A percentile compares a stretch with the other conserved stretches of the same genome.
phyloP scores from a whole-genome alignment of 2,888 invertebrate genomes.

The Dioctria rufipes region DNA sequence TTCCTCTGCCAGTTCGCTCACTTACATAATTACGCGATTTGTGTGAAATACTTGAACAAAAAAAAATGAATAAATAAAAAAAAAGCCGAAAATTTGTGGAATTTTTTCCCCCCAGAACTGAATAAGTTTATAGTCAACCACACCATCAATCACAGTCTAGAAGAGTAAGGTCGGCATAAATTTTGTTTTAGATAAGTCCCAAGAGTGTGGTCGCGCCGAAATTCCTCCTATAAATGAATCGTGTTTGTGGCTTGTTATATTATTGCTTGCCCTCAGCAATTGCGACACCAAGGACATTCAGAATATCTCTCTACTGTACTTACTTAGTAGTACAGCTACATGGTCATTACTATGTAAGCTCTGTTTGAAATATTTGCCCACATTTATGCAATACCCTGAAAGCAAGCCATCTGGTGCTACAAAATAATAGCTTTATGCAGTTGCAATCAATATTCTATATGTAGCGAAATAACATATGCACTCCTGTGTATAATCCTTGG shows the following conservation, averaged over 20 bases:
- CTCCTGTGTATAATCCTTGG: neutral
- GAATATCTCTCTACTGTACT: neutral
- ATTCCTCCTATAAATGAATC: neutral
- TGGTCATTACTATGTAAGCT: neutral
- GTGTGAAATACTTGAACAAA: neutral
- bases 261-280: neutral
- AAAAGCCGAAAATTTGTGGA: neutral
- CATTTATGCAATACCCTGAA: neutral
- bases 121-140: neutral
- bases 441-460: constrained; percentile 29
- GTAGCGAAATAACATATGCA: neutral
- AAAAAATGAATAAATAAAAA: neutral
- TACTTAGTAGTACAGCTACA: neutral
- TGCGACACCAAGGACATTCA: neutral
- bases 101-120: neutral
- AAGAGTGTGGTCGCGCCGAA: neutral
- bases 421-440: neutral
- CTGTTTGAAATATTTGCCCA: constrained; percentile 7
- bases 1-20: neutral
- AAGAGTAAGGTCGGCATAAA: constrained; percentile 13
- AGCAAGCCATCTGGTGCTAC: constrained; percentile 29
- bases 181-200: constrained; percentile 1
- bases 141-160: constrained; percentile 20
- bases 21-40: neutral
- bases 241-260: constrained; percentile 30